A percentile compares a stretch with the other conserved stretches of the same genome.
Conservation (phyloP, 2,113 vertebrate species). For the Phalacrocorax pelagicus region DNA sequence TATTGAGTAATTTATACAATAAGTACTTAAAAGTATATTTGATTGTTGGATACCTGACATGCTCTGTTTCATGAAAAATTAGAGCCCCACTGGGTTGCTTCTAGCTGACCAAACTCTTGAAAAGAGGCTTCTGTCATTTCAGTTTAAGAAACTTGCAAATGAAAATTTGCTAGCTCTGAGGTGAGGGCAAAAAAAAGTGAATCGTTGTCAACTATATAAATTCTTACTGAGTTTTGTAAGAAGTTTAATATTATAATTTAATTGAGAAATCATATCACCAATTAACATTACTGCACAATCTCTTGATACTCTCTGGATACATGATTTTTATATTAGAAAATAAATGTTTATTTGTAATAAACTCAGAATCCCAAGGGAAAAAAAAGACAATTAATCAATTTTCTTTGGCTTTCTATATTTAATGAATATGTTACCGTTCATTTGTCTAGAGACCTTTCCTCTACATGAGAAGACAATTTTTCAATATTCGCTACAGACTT, state of each 20-base stretch:
- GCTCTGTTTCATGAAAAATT: not conserved
- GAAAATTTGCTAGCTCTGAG: not conserved
- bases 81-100: not conserved
- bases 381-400: not conserved
- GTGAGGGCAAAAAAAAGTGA: not conserved
- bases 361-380: not conserved
- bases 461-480: not conserved
- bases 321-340: not conserved
- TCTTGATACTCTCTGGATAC: not conserved
- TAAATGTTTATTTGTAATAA: not conserved
- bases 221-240: not conserved
- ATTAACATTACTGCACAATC: not conserved
- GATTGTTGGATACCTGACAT: not conserved
- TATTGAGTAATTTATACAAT: constrained; percentile 63
- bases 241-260: not conserved
- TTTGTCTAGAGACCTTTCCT: not conserved
- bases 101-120: not conserved
- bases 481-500: not conserved
- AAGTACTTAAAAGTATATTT: constrained; percentile 29
- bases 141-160: not conserved
- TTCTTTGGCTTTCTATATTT: not conserved
- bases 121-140: not conserved
- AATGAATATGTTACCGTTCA: not conserved
- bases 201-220: not conserved
- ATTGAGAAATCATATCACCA: not conserved